A percentile compares a stretch with the other conserved stretches of the same genome.
Conservation (phyloP, 2,888 invertebrate species). For the Thecocarcelia acutangulata region DNA sequence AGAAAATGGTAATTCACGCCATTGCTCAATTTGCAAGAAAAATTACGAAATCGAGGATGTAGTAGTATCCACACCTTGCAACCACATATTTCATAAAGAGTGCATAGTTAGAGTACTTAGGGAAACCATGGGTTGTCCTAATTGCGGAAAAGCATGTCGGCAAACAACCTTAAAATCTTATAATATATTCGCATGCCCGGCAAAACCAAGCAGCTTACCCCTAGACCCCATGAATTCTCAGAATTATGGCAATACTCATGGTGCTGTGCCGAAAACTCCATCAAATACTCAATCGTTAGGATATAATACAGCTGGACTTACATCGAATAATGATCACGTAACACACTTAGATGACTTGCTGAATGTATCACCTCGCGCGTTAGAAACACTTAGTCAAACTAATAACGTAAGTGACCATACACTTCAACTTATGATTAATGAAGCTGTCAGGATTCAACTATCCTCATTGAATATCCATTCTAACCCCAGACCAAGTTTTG, state of each 20-base stretch:
- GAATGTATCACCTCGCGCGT: background rate
- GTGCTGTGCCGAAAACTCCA: background rate
- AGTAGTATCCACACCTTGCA: slow-evolving; percentile 20
- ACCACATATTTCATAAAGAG: no score
- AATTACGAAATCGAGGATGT: slow-evolving; percentile 30
- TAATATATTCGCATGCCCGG: background rate
- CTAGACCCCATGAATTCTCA: no score
- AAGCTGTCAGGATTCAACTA: background rate
- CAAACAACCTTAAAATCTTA: background rate
- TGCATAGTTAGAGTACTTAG: slow-evolving; percentile 15
- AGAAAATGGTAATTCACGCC: background rate
- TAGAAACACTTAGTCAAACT: background rate
- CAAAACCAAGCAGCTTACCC: no score
- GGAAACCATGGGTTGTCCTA: slow-evolving; percentile 1
- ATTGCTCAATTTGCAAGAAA: slow-evolving; percentile 16
- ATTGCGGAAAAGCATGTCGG: slow-evolving; percentile 8
- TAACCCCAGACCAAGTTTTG: background rate
- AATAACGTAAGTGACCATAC: slow-evolving; percentile 6
- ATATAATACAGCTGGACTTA: background rate
- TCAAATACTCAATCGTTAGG: background rate
- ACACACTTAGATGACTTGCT: slow-evolving; percentile 3
- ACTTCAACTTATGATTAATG: slow-evolving; percentile 2
- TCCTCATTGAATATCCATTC: background rate
- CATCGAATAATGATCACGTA: no score
- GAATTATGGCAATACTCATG: background rate